These are phyloP conservation scores for Bursaphelenchus mucronatus DNA, from an alignment of 1,140 invertebrate genomes.

Conservation along the genomic window DNA sequence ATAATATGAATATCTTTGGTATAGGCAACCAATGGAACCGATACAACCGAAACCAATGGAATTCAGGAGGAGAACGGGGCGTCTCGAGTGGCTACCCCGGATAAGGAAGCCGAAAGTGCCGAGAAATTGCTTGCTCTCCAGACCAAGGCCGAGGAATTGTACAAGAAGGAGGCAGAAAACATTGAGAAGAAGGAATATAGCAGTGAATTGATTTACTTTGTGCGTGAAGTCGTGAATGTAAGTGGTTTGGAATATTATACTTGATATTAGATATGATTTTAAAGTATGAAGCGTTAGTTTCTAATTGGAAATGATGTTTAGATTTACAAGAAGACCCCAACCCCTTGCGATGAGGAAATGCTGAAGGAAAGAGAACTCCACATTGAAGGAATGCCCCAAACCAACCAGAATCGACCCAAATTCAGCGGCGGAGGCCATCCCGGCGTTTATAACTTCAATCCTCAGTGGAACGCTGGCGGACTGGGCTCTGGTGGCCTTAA, in stretches of 20 bases:
- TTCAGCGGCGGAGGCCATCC: neutral
- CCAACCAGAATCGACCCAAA: conserved; percentile 7
- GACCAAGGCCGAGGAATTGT: neutral
- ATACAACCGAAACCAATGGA: no score
- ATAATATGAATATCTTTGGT: no score
- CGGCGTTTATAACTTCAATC: neutral
- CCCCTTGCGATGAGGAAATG: neutral
- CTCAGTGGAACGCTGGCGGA: neutral
- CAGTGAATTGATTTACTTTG: conserved; percentile 3
- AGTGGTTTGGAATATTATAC: neutral
- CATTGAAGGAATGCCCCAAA: neutral
- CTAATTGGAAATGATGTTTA: no score
- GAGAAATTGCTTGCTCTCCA: conserved; percentile 6
- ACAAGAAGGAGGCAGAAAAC: neutral
- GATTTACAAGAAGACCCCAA: conserved; percentile 10
- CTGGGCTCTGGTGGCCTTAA: neutral
- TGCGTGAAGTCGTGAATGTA: conserved; percentile 9
- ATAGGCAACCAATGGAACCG: no score
- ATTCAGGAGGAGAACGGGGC: no score
- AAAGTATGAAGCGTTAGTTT: no score
- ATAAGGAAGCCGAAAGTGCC: neutral
- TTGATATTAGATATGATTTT: conserved; percentile 1
- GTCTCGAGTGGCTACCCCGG: neutral
- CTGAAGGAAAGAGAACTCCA: neutral
- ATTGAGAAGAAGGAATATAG: conserved; percentile 7